Conservation (phyloP, 1,140 invertebrate species). For the Mizuhopecten yessoensis region DNA sequence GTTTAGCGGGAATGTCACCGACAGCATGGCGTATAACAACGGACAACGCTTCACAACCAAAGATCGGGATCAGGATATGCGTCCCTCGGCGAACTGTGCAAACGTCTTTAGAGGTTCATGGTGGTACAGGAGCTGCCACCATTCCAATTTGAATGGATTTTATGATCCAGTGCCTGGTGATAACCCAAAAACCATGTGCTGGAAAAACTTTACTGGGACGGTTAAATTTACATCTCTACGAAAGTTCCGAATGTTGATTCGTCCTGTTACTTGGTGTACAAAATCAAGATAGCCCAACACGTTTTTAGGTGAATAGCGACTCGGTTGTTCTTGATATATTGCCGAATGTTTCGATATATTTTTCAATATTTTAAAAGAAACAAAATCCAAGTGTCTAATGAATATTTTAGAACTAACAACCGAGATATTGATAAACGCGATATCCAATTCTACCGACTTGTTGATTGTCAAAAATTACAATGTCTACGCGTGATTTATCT, state of each 20-base stretch:
- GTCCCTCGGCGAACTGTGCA: neutral
- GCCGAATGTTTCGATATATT: too few species aligned
- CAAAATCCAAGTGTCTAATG: too few species aligned
- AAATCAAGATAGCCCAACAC: too few species aligned
- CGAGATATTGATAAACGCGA: too few species aligned
- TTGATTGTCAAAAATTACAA: too few species aligned
- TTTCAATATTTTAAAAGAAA: too few species aligned
- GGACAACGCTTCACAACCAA: neutral
- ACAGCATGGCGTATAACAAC: neutral
- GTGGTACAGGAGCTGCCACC: conserved; percentile 1
- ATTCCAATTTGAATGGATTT: neutral
- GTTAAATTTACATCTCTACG: neutral
- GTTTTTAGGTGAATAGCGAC: too few species aligned
- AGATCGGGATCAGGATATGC: neutral
- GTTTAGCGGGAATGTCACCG: neutral
- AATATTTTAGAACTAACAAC: too few species aligned
- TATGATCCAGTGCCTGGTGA: neutral
- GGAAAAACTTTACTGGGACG: neutral
- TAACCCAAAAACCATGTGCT: conserved; percentile 4
- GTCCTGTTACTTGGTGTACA: neutral
- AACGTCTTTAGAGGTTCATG: neutral
- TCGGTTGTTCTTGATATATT: too few species aligned
- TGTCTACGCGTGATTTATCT: too few species aligned
- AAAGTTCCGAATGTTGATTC: neutral
- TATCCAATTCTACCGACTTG: too few species aligned